Evolutionary conservation across 2,888 invertebrate genomes (phyloP).

Genomic region (Pinctada fucata): DNA sequence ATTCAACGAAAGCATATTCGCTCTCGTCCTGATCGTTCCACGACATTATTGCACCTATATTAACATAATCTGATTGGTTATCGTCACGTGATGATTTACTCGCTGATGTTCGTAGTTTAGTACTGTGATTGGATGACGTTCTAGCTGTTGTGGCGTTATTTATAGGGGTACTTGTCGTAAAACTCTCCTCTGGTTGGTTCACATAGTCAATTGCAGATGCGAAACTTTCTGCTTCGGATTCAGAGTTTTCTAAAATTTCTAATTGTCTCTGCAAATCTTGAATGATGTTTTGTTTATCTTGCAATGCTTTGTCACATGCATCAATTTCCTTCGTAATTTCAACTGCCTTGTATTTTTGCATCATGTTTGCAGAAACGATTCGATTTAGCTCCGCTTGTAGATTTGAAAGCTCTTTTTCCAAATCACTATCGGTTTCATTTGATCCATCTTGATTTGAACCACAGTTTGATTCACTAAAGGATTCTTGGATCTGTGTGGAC

Average conservation of each 20-base stretch:
- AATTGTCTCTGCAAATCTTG: constrained; percentile 52
- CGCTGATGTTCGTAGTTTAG: not conserved
- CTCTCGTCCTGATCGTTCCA: constrained; percentile 23
- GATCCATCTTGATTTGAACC: constrained; percentile 26
- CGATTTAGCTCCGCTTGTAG: constrained; percentile 62
- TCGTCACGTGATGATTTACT: not conserved
- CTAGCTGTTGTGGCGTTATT: not conserved
- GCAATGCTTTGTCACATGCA: constrained; percentile 54
- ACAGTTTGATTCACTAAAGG: constrained; percentile 27
- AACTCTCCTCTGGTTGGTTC: constrained; percentile 10
- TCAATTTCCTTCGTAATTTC: constrained; percentile 60
- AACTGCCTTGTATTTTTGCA: constrained; percentile 63
- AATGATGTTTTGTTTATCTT: constrained; percentile 45
- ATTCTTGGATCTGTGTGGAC: constrained; percentile 79
- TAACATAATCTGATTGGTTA: constrained; percentile 31
- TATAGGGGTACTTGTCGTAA: constrained; percentile 23
- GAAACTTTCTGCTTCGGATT: constrained; percentile 6
- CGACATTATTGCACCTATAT: constrained; percentile 33
- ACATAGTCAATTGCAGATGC: not conserved
- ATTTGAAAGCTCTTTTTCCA: constrained; percentile 46
- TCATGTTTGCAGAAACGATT: constrained; percentile 61
- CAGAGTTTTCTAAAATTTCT: constrained; percentile 41
- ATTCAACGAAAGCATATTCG: constrained; percentile 3
- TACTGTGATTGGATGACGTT: not conserved
- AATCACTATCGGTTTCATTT: constrained; percentile 13